These are phyloP conservation scores for Ptychoptera albimana DNA, from an alignment of 2,888 invertebrate genomes.

Conservation along the genomic window DNA sequence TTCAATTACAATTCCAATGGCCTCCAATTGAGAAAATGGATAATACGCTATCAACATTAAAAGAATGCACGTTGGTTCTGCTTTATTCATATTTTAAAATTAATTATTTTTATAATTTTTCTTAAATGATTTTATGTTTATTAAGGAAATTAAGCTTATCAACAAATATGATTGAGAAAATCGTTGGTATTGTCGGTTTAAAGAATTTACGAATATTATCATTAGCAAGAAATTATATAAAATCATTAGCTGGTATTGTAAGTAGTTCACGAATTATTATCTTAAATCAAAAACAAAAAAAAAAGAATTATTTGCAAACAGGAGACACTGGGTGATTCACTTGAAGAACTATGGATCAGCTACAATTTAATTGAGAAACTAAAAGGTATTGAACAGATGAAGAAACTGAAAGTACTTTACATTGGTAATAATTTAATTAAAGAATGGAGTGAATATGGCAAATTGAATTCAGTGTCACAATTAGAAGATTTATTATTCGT, in stretches of 20 bases:
- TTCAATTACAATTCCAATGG: conserved; percentile 73
- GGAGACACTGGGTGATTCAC: conserved; percentile 72
- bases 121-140: conserved; percentile 10
- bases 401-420: conserved; percentile 66
- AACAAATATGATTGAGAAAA: conserved; percentile 89
- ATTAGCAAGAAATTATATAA: conserved; percentile 78
- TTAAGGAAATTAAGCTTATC: conserved; percentile 74
- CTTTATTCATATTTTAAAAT: too few species aligned
- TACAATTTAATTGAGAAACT: conserved; percentile 87
- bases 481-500: conserved; percentile 68
- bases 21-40: conserved; percentile 96
- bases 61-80: conserved; percentile 56
- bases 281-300: too few species aligned
- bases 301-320: too few species aligned
- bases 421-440: conserved; percentile 74
- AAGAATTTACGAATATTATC: conserved; percentile 74
- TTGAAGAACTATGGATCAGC: conserved; percentile 89
- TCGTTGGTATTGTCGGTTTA: conserved; percentile 65
- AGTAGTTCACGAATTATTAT: conserved; percentile 12
- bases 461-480: conserved; percentile 53
- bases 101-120: not conserved
- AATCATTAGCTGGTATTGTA: conserved; percentile 73
- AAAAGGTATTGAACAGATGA: conserved; percentile 68
- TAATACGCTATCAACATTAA: conserved; percentile 52
- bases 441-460: conserved; percentile 79